phyloP scores from a whole-genome alignment of 1,140 invertebrate species.

The Rhizoglyphus robini region DNA sequence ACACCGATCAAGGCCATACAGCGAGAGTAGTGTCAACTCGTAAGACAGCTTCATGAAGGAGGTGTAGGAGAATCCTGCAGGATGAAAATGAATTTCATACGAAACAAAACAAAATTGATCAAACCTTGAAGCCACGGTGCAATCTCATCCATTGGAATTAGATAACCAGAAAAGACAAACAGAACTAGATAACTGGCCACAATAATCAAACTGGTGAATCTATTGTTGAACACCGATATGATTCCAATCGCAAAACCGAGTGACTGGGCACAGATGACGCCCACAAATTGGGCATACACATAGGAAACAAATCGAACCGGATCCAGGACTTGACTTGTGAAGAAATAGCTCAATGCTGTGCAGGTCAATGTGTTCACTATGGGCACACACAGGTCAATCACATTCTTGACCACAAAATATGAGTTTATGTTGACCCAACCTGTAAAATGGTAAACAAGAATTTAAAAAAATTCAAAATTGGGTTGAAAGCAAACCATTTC shows the following conservation, averaged over 20 bases:
- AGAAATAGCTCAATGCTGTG: background rate
- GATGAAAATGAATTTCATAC: background rate
- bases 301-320: background rate
- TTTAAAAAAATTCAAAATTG: background rate
- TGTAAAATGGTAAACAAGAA: background rate
- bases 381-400: background rate
- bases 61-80: background rate
- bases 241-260: background rate
- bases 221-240: background rate
- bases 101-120: no score
- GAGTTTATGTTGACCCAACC: background rate
- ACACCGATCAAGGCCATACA: slow-evolving; percentile 2
- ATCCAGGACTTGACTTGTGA: background rate
- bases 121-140: background rate
- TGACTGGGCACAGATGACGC: background rate
- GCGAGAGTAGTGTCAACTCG: background rate
- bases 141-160: background rate
- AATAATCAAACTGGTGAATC: background rate
- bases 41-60: slow-evolving; percentile 4
- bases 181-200: background rate
- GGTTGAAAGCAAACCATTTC: background rate
- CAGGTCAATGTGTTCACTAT: background rate
- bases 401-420: background rate
- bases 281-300: background rate
- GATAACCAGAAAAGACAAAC: background rate